A percentile compares a stretch with the other conserved stretches of the same genome.
Conservation (phyloP, 1,140 invertebrate genomes). For the Drosophila watanabei region DNA sequence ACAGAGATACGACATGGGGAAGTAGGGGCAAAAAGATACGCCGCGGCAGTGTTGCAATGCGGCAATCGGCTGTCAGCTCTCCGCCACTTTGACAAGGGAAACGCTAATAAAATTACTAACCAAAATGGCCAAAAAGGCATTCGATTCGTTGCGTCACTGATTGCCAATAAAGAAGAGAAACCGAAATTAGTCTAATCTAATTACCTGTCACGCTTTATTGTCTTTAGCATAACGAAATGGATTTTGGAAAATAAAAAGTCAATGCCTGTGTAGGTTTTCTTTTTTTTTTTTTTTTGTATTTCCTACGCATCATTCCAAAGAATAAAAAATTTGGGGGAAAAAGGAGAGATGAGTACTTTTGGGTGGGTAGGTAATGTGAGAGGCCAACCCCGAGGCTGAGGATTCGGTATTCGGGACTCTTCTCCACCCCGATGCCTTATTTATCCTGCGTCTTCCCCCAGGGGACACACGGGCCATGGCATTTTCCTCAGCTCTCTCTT, state of each 20-base stretch:
- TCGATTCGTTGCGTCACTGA: constrained; percentile 46
- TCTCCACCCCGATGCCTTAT: constrained; percentile 41
- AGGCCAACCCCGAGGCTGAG: constrained; percentile 54
- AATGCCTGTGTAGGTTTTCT: constrained; percentile 3
- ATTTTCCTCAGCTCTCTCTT: constrained; percentile 36
- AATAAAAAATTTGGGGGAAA: constrained; percentile 3
- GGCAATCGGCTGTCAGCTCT: constrained; percentile 55
- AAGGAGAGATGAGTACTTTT: constrained; percentile 14
- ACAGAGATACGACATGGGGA: constrained; percentile 29
- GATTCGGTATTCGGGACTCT: constrained; percentile 12
- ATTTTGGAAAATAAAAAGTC: constrained; percentile 36
- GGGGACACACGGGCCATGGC: constrained; percentile 60
- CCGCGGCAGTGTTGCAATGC: constrained; percentile 72
- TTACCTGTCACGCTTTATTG: constrained; percentile 83
- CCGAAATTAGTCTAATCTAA: constrained; percentile 84
- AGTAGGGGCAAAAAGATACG: constrained; percentile 8
- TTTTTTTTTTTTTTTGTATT: constrained; percentile 3
- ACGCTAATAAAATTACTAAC: constrained; percentile 71
- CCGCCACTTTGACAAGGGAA: constrained; percentile 53
- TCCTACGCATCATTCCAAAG: neutral
- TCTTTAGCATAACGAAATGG: constrained; percentile 58
- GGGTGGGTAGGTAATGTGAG: constrained; percentile 46
- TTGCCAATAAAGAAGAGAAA: constrained; percentile 75
- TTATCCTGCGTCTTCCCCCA: constrained; percentile 68
- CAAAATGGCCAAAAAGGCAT: constrained; percentile 20